Conservation (phyloP, 2,797 vertebrate species). For the Acrocephalus scirpaceus region DNA sequence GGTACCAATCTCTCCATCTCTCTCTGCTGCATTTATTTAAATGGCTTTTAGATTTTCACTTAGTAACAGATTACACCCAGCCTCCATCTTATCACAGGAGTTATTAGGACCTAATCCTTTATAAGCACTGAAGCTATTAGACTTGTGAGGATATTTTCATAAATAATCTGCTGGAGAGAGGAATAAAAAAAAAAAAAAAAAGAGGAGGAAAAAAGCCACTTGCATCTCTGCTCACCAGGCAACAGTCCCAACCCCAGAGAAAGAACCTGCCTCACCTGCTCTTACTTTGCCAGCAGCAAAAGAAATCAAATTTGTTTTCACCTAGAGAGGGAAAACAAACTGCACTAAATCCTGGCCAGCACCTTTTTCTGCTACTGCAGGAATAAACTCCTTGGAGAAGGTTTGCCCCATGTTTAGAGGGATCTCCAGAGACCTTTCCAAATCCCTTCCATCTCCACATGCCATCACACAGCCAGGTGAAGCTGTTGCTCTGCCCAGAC, state of each 20-base stretch:
- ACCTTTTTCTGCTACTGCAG: neutral
- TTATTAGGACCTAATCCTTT: conserved; percentile 52
- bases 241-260: neutral
- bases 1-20: neutral
- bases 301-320: neutral
- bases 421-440: neutral
- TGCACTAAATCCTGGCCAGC: neutral
- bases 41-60: conserved; percentile 39
- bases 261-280: neutral
- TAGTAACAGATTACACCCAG: conserved; percentile 30
- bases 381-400: neutral
- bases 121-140: conserved; percentile 39
- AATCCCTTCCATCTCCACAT: fast-evolving
- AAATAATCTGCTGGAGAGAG: neutral
- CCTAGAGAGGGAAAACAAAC: neutral
- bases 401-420: neutral
- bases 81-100: conserved; percentile 48
- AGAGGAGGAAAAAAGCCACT: neutral
- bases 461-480: neutral
- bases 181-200: fast-evolving
- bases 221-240: neutral
- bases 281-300: neutral
- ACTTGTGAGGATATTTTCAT: conserved; percentile 36
- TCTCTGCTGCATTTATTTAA: neutral
- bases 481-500: neutral